phyloP scores from a whole-genome alignment of 2,797 vertebrate genomes.

The Pipistrellus nathusii region DNA sequence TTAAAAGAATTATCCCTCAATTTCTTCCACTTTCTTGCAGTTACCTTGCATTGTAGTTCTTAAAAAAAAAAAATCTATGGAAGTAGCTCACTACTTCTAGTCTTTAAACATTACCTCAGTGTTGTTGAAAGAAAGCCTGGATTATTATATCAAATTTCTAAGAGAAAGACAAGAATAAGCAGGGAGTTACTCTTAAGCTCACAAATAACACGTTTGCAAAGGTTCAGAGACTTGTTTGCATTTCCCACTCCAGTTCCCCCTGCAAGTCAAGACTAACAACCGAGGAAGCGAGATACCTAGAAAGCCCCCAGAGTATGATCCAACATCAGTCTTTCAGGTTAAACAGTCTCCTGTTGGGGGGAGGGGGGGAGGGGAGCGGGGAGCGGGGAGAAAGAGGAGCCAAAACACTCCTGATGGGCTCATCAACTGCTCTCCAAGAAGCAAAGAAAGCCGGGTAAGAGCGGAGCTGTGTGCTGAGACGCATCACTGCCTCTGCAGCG shows the following conservation, averaged over 20 bases:
- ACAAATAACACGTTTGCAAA: background rate
- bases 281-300: background rate
- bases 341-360: background rate
- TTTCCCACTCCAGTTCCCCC: background rate
- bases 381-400: background rate
- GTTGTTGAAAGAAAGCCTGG: background rate
- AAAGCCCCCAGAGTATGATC: background rate
- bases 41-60: background rate
- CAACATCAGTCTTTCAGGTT: background rate
- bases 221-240: background rate
- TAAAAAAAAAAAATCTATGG: background rate
- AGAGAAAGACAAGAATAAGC: conserved; percentile 13
- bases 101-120: background rate
- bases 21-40: background rate
- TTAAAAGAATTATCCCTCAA: background rate
- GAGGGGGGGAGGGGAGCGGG: background rate
- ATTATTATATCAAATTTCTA: background rate
- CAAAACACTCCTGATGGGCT: background rate
- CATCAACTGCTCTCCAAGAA: conserved; percentile 29
- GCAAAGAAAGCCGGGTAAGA: background rate
- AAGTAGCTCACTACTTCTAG: background rate
- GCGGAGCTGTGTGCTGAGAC: conserved; percentile 53
- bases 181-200: background rate
- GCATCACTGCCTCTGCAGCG: conserved; percentile 46
- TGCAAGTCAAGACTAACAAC: background rate